Percentiles rank a stretch among this genome's conserved stretches.
phyloP scores from a whole-genome alignment of 1,140 invertebrate species.

The Sweltsa coloradensis region DNA sequence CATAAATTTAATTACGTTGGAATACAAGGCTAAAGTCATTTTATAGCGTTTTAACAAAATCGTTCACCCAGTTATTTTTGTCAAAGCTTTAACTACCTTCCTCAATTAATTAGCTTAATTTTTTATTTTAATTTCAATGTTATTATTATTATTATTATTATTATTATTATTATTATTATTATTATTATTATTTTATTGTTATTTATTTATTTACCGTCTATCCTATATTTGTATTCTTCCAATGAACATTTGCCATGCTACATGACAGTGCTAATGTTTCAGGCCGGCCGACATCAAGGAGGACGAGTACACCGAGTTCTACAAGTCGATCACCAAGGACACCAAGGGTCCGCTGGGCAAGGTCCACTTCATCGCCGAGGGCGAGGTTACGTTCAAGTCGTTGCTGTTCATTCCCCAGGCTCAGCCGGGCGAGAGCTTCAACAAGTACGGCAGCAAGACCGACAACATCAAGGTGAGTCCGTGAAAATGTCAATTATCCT shows the following conservation, averaged over 20 bases:
- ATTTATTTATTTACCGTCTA: neutral
- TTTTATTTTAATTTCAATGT: too few relatives aligned
- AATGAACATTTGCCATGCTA: neutral
- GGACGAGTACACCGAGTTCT: slow-evolving; percentile 88
- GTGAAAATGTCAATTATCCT: neutral
- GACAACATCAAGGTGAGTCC: slow-evolving; percentile 78
- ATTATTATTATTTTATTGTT: neutral
- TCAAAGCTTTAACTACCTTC: too few relatives aligned
- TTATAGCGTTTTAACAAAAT: too few relatives aligned
- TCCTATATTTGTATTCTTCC: neutral
- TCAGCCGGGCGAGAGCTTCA: slow-evolving; percentile 87
- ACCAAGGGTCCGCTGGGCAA: slow-evolving; percentile 72
- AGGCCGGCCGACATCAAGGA: slow-evolving; percentile 71
- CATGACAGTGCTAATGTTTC: slow-evolving; percentile 13
- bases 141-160: neutral
- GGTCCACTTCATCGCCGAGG: slow-evolving; percentile 96
- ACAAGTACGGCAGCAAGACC: slow-evolving; percentile 84
- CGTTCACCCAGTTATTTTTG: too few relatives aligned
- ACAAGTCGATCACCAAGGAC: slow-evolving; percentile 89
- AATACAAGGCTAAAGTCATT: too few relatives aligned
- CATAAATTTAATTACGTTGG: too few relatives aligned
- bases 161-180: neutral
- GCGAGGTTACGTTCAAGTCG: slow-evolving; percentile 97
- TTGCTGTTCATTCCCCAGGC: slow-evolving; percentile 84
- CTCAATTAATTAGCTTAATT: too few relatives aligned